Evolutionary conservation across 2,888 invertebrate genomes (phyloP).

Genomic region (Lacanobia oleracea): DNA sequence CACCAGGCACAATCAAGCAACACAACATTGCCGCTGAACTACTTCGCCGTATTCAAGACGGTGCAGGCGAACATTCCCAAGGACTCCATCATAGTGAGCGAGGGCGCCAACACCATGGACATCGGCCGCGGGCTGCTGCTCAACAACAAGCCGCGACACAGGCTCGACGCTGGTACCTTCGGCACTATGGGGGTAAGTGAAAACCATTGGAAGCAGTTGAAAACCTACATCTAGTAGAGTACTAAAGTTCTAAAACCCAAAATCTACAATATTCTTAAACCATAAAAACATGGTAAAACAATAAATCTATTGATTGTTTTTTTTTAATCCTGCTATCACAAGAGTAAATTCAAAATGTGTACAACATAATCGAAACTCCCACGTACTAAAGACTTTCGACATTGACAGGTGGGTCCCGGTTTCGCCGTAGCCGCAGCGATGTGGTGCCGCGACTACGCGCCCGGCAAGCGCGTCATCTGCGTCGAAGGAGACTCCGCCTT

Average conservation of each 20-base stretch:
- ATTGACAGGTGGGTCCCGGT: conserved; percentile 94
- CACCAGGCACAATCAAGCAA: conserved; percentile 91
- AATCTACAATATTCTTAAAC: neutral
- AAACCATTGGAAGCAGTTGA: neutral
- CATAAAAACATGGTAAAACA: too few species aligned
- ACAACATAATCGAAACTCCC: too few species aligned
- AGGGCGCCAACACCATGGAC: conserved; percentile 99
- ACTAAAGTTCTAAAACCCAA: neutral
- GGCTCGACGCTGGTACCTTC: conserved; percentile 98
- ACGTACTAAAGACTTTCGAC: neutral
- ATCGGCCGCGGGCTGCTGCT: conserved; percentile 97
- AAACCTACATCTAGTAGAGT: neutral
- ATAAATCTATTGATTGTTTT: too few species aligned
- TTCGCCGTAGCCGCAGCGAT: conserved; percentile 98
- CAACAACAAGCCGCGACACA: conserved; percentile 96
- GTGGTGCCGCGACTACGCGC: conserved; percentile 95
- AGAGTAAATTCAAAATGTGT: too few species aligned
- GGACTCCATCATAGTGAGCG: conserved; percentile 97
- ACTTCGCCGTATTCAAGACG: conserved; percentile 97
- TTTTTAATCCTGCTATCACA: too few species aligned
- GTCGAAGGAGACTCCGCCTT: conserved; percentile 99
- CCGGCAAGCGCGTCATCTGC: conserved; percentile 96
- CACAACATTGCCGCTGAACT: conserved; percentile 95
- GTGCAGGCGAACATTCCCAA: conserved; percentile 94
- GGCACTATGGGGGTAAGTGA: conserved; percentile 97